Conservation (phyloP, 2,797 vertebrate species). For the Gymnothorax javanicus region DNA sequence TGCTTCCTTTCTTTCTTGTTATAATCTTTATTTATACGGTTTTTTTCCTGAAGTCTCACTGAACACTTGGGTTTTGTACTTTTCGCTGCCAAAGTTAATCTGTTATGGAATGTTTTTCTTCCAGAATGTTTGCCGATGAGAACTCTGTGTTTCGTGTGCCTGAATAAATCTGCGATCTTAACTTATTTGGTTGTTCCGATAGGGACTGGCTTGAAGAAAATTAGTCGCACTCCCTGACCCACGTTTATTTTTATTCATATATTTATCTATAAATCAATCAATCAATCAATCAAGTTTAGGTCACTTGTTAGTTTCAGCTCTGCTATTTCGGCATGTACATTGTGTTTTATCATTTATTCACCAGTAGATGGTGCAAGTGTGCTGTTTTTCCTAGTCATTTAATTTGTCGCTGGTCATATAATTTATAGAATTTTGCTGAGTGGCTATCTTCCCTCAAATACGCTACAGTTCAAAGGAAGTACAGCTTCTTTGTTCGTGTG, state of each 20-base stretch:
- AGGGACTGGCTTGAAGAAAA: background rate
- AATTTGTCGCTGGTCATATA: background rate
- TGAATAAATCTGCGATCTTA: background rate
- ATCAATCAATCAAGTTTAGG: too few relatives aligned
- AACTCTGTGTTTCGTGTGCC: background rate
- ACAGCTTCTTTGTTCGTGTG: constrained; percentile 14
- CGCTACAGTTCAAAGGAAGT: background rate
- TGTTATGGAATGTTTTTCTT: background rate
- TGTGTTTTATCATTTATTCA: constrained; percentile 22
- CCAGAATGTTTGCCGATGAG: background rate
- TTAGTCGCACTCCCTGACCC: background rate
- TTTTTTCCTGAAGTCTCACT: background rate
- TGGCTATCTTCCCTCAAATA: background rate
- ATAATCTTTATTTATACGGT: background rate
- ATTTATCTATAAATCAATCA: too few relatives aligned
- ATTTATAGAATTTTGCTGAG: background rate
- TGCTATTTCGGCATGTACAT: background rate
- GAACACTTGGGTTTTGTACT: background rate
- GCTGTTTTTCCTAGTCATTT: constrained; percentile 33
- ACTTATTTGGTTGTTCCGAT: background rate
- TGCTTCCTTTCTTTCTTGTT: background rate
- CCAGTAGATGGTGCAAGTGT: constrained; percentile 68
- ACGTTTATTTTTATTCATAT: background rate
- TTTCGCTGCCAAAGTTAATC: background rate
- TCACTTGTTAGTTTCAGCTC: too few relatives aligned